Evolutionary conservation across 2,888 invertebrate genomes (phyloP), one percentile per base, ranked within the genome.

Genomic region (Spialia ferax): DNA sequence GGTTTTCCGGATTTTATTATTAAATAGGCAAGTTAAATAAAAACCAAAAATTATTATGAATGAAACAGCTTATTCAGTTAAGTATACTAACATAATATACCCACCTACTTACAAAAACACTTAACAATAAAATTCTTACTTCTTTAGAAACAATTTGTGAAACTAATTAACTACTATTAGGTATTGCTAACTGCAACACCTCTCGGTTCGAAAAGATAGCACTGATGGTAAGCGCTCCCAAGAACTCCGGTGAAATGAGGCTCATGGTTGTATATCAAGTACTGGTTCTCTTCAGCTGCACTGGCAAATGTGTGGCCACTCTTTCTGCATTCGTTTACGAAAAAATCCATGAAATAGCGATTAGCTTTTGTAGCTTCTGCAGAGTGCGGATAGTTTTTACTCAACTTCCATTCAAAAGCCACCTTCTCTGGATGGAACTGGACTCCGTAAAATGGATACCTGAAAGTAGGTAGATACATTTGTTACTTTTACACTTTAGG

Each of bases 391-490:
- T 97, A 95, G 0, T 89, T 87, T 65, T 93, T 94, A 8, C 87
- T 94, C 26, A 77, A 75, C 62, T 94, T 94, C 96, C 96, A 98
- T 85, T 98, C 98, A 79, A 96, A 99, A 0, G 95, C 88, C 78
- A 95, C 96, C 80, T 98, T 98, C 86, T 99, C 99, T 0, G 99
- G 98, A 82, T 99, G 99, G 87, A 97, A 99, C 85, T 98, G 98
- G 0, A 96, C 93, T 0, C 96, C 98, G 84, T 96, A 99, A 80
- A 98, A 96, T 8, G 99, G 99, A 78, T 95, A 96, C 54, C 94
- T 95, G 81, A 4, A 77, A 72, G 13, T 50, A 45, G 4, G n/a
- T n/a, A n/a, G n/a, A n/a, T n/a, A n/a, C n/a, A n/a, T n/a, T n/a
- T n/a, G n/a, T n/a, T n/a, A n/a, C n/a, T n/a, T n/a, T n/a, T n/a